Conservation (phyloP, 2,888 invertebrate genomes). For the Clivina fossor region DNA sequence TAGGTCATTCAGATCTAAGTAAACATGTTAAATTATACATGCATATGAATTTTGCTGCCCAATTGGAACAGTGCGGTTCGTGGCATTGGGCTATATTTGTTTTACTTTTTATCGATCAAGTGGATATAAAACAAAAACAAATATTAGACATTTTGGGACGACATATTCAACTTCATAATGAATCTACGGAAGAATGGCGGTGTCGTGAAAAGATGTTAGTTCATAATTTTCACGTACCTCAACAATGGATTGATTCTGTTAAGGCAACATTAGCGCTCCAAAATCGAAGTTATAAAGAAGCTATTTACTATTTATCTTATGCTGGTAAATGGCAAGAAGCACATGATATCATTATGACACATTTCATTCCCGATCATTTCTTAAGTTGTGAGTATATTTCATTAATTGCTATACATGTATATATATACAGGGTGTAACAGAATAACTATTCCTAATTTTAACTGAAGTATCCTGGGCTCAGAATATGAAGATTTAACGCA, state of each 20-base stretch:
- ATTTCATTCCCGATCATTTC: conserved; percentile 77
- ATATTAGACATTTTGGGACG: conserved; percentile 71
- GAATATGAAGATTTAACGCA: too few species aligned
- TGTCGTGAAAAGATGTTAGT: conserved; percentile 62
- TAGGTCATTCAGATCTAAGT: conserved; percentile 67
- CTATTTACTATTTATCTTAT: conserved; percentile 69
- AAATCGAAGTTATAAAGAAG: conserved; percentile 45
- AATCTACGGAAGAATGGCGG: conserved; percentile 51
- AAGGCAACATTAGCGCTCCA: conserved; percentile 64
- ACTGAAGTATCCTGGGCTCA: too few species aligned
- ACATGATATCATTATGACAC: conserved; percentile 71
- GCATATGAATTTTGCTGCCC: conserved; percentile 74
- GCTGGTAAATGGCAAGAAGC: conserved; percentile 76
- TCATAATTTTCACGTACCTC: conserved; percentile 68
- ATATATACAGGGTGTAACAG: too few species aligned
- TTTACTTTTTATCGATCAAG: conserved; percentile 66
- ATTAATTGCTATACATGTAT: too few species aligned
- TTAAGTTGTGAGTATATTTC: conserved; percentile 64
- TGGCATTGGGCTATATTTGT: conserved; percentile 90
- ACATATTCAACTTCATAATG: conserved; percentile 61
- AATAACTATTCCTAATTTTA: too few species aligned
- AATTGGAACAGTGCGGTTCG: conserved; percentile 76
- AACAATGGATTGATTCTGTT: conserved; percentile 74
- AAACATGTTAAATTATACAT: conserved; percentile 61
- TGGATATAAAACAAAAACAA: conserved; percentile 60